Conservation (phyloP, 2,888 invertebrate species). For the Adelognathus sp. region DNA sequence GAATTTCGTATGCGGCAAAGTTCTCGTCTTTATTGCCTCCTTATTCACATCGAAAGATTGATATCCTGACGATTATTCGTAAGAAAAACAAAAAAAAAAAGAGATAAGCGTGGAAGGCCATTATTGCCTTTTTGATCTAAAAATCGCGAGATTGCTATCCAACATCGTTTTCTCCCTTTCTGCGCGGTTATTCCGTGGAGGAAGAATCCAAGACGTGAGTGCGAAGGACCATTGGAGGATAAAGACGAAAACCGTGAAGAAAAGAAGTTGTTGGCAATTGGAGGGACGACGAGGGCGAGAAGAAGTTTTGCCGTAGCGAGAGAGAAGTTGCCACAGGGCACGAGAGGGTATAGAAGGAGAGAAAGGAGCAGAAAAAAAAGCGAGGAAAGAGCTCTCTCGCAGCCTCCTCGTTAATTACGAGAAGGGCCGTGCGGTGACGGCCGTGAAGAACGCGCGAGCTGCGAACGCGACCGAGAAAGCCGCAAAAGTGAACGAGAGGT, state of each 20-base stretch:
- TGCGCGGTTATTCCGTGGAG: constrained; percentile 8
- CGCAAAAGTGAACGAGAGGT: constrained; percentile 41
- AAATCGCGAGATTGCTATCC: constrained; percentile 38
- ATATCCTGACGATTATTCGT: no score
- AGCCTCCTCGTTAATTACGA: constrained; percentile 59
- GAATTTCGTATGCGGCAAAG: background rate
- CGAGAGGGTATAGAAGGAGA: constrained; percentile 9
- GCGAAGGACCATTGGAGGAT: background rate
- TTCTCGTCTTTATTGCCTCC: no score
- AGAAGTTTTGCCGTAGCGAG: constrained; percentile 7
- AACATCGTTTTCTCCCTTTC: constrained; percentile 26
- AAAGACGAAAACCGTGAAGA: background rate
- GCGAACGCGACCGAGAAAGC: constrained; percentile 51
- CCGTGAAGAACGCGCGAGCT: constrained; percentile 54
- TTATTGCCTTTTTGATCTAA: no score
- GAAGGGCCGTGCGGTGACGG: constrained; percentile 58
- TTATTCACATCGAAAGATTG: no score
- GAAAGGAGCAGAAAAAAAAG: constrained; percentile 20
- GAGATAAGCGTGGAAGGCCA: no score
- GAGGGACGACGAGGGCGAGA: constrained; percentile 42
- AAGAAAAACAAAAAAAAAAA: no score
- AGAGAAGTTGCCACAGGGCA: constrained; percentile 11
- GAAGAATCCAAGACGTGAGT: background rate
- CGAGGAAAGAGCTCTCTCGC: constrained; percentile 53
- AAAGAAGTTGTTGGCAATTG: constrained; percentile 14